Evolutionary conservation across 2,113 vertebrate genomes (phyloP).

Genomic region (Piaya cayana): DNA sequence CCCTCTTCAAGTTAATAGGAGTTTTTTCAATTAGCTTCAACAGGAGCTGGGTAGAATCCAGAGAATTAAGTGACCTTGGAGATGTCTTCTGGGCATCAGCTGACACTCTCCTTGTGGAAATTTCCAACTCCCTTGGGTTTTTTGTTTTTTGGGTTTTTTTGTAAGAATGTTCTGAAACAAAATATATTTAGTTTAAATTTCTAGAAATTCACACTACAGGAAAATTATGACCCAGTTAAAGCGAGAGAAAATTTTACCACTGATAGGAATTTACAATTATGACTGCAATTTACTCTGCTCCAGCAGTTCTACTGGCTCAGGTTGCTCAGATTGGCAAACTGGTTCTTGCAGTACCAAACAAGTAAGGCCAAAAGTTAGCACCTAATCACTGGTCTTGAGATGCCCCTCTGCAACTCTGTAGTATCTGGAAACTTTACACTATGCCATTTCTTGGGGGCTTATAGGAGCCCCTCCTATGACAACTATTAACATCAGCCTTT

Average conservation of each 20-base stretch:
- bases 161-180: neutral
- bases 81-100: neutral
- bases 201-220: neutral
- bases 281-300: neutral
- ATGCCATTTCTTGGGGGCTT: neutral
- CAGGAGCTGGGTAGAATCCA: slow-evolving; percentile 1
- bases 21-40: slow-evolving; percentile 47
- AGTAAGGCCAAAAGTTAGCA: neutral
- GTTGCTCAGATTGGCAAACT: neutral
- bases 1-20: slow-evolving; percentile 10
- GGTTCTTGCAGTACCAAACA: neutral
- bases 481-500: neutral
- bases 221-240: neutral
- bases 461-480: neutral
- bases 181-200: neutral
- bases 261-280: neutral
- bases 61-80: slow-evolving; percentile 8
- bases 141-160: neutral
- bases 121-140: neutral
- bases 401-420: neutral
- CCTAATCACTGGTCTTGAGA: neutral
- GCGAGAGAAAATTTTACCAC: neutral
- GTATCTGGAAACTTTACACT: neutral
- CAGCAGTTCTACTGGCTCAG: neutral
- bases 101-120: neutral